Percentiles rank a stretch among this genome's conserved stretches.
Evolutionary conservation across 1,140 invertebrate genomes (phyloP).

Genomic region (Hyposmocoma kahamanoa): DNA sequence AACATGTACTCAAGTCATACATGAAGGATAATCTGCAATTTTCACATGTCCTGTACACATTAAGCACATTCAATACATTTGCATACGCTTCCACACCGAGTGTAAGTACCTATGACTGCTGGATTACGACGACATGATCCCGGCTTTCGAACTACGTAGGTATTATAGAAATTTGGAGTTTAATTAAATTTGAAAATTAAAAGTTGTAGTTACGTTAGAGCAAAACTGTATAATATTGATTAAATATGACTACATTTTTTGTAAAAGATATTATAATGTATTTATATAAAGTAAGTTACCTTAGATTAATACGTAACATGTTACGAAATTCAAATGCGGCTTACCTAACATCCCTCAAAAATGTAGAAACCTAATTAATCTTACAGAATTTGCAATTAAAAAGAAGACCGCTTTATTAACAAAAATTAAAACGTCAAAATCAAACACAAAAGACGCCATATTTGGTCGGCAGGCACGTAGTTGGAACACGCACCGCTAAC

Average conservation of each 20-base stretch:
- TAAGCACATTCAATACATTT: constrained; percentile 49
- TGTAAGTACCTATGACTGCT: constrained; percentile 28
- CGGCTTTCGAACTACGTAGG: constrained; percentile 20
- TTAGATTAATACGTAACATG: no score
- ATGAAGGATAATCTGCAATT: not conserved
- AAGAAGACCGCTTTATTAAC: constrained; percentile 47
- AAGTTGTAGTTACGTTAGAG: no score
- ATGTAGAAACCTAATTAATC: constrained; percentile 15
- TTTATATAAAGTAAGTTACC: no score
- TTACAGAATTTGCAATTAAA: constrained; percentile 39
- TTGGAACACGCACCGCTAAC: constrained; percentile 72
- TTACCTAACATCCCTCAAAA: constrained; percentile 1
- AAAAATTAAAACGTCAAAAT: constrained; percentile 72
- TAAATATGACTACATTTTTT: no score
- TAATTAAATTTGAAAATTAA: no score
- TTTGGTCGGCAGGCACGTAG: constrained; percentile 65
- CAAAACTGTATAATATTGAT: no score
- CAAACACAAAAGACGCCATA: constrained; percentile 71
- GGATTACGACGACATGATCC: constrained; percentile 31
- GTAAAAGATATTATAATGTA: no score
- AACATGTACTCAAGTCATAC: no score
- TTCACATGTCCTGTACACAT: constrained; percentile 24
- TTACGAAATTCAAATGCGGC: no score
- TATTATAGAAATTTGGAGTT: no score
- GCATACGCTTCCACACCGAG: constrained; percentile 38